Base-by-base conservation (phyloP, 1,140 invertebrate species). In the Drosophila kikkawai region DNA sequence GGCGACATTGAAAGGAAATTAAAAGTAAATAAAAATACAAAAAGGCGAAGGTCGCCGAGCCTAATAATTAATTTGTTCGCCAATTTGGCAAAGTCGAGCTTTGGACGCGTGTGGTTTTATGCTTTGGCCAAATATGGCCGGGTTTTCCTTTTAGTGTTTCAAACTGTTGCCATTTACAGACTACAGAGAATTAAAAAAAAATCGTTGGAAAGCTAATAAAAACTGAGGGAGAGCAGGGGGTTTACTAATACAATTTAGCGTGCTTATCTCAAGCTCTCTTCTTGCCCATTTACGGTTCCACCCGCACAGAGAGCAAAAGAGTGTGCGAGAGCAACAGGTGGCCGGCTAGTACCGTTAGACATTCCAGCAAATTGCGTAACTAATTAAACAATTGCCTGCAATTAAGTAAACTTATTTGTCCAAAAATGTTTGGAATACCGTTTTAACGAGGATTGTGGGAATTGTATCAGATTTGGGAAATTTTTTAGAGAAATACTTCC, bases 1-100 rank as follows among this genome's bases (percentile, higher is more conserved):
- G 75, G 58, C 85, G 79, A 64, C 85, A 90, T 90, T 90, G 85
- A 90, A 90, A 90, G 82, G 85, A 90, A 90, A 90, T 90, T 90
- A 90, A 90, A 85, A 90, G 85, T 90, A 86, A 91, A 88, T 82
- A 56, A 56, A 26, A 39, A 56, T 32, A 51, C 15, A 37, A 56
- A 56, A 36, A 44, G 29, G 69, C 79, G 66, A 80, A 74, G 79
- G 73, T 75, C 82, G 80, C 65, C 29, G 56, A 57, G 73, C 53
- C 68, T 77, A 77, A 77, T 77, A 78, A 79, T 79, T 79, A 78
- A 78, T 79, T 78, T 79, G 75, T 63, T 63, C 15, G 51, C 74
- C 75, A 78, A 78, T 70, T 78, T 78, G 32, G 75, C 75, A 32
- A 64, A 79, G 50, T 32, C 64, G 64, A 55, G 63, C 74, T 75